phyloP scores from a whole-genome alignment of 2,113 vertebrate genomes.

The Propithecus coquereli region DNA sequence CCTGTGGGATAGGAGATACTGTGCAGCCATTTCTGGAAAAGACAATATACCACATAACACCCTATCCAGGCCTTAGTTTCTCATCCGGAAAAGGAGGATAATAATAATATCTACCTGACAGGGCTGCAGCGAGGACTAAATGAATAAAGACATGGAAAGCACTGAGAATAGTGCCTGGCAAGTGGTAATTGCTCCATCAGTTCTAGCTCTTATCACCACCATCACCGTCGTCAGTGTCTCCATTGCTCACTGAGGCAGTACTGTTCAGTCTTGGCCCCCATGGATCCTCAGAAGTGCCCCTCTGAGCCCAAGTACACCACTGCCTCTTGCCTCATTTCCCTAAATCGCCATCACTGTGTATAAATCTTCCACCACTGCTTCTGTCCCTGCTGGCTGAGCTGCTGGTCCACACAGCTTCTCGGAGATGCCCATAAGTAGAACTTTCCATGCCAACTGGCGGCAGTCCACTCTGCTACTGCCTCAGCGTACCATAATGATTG shows the following conservation, averaged over 20 bases:
- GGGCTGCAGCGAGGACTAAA: not conserved
- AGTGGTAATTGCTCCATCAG: not conserved
- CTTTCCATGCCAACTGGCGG: not conserved
- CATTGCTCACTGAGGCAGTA: not conserved
- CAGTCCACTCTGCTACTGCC: not conserved
- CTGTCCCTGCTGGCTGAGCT: not conserved
- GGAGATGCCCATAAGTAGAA: not conserved
- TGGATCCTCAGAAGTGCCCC: not conserved
- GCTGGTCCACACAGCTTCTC: not conserved
- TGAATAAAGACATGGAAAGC: not conserved
- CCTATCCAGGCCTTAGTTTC: not conserved
- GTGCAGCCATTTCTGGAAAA: not conserved
- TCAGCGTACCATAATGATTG: not conserved
- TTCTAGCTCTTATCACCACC: not conserved
- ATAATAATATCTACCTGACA: not conserved
- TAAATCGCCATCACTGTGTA: not conserved
- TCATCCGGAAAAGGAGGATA: not conserved
- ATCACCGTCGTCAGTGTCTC: not conserved
- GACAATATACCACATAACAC: not conserved
- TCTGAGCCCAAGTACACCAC: not conserved
- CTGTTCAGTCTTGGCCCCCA: not conserved
- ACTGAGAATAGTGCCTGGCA: not conserved
- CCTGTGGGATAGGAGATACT: not conserved
- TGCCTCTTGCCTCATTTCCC: not conserved
- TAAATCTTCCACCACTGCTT: not conserved